phyloP scores from a whole-genome alignment of 2,888 invertebrate genomes.

The Andrena minutula region DNA sequence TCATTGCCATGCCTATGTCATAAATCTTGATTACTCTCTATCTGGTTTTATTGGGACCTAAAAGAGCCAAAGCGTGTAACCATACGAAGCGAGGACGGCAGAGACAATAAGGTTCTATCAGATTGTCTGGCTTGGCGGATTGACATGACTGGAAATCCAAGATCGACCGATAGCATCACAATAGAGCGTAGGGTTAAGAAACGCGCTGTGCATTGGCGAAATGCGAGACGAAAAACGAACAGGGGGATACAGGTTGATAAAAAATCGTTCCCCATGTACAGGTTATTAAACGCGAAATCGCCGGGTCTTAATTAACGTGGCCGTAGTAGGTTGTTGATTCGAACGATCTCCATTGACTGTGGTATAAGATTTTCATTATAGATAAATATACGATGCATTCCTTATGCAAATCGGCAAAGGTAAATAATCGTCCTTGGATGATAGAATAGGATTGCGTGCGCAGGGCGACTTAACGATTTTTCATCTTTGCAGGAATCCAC shows the following conservation, averaged over 20 bases:
- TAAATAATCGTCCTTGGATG: slow-evolving; percentile 15
- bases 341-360: slow-evolving; percentile 26
- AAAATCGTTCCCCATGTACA: slow-evolving; percentile 11
- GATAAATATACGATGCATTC: slow-evolving; percentile 36
- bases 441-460: slow-evolving; percentile 10
- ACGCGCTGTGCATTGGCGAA: slow-evolving; percentile 5
- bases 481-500: neutral
- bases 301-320: slow-evolving; percentile 45
- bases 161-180: slow-evolving; percentile 70
- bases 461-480: neutral
- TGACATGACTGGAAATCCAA: slow-evolving; percentile 74
- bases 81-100: slow-evolving; percentile 52
- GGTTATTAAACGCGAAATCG: slow-evolving; percentile 31
- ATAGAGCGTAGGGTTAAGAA: slow-evolving; percentile 44
- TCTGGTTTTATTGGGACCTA: slow-evolving; percentile 42
- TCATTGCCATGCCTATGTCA: slow-evolving; percentile 23
- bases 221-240: slow-evolving; percentile 3
- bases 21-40: slow-evolving; percentile 50
- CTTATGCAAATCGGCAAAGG: slow-evolving; percentile 36
- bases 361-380: slow-evolving; percentile 52
- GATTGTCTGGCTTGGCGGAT: slow-evolving; percentile 68
- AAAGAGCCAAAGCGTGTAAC: slow-evolving; percentile 50
- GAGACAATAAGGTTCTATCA: slow-evolving; percentile 76
- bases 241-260: neutral
- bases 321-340: slow-evolving; percentile 6